Base-by-base conservation (phyloP, 2,888 invertebrate genomes). In the Hyles lineata region DNA sequence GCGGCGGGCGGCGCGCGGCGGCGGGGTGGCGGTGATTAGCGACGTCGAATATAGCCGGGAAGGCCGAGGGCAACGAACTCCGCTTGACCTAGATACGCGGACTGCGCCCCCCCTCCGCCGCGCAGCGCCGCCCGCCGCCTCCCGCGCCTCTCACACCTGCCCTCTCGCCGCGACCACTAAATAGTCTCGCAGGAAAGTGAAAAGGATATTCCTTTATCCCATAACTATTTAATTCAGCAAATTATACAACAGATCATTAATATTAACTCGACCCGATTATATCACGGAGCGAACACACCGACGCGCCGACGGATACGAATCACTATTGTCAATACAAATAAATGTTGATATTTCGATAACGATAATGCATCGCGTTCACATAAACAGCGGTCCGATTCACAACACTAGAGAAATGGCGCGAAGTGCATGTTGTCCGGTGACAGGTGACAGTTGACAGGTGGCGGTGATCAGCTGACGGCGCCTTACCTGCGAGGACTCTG, bases 1-100 rank as follows among this genome's bases (percentile, higher is more conserved):
- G 76, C 76, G 76, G 75, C 74, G 72, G 76, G 78, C 75, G 76
- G 74, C 76, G 75, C 76, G 75, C 74, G 73, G 76, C 15, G 43
- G 43, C 43, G 80, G 78, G 75, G 79, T 78, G 80, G 85, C 83
- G 87, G 90, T 90, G 91, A 92, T 93, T 92, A 91, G 91, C 92
- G 91, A 89, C 89, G 90, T 90, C 91, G 87, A 93, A 94, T 93
- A 93, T 93, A 94, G 93, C 90, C 88, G 92, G 93, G 94, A 94
- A 94, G 94, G 94, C 94, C 94, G 94, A 93, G 94, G 92, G 93
- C 93, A 93, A 93, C 92, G 94, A 94, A 93, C 94, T 94, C 93
- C 82, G 93, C 91, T 91, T 93, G 94, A 94, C 94, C 94, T 84
- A 94, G 94, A 92, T 94, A 87, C 83, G 88, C 83, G 80, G 83